Base-by-base conservation (phyloP, 2,888 invertebrate genomes). In the Blastobasis lacticolella region DNA sequence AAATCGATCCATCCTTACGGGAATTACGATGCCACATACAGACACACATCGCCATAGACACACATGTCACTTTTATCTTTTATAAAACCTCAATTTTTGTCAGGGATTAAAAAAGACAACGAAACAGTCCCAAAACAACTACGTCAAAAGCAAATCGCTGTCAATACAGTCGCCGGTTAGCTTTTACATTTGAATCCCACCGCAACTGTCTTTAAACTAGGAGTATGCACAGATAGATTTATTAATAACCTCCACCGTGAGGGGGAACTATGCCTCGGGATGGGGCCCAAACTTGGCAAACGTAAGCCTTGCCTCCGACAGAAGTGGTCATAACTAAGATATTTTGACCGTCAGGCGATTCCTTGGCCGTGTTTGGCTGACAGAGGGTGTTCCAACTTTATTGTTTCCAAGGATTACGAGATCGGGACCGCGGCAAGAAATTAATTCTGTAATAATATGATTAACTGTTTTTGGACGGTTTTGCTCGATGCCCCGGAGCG, bases 291-390 rank as follows among this genome's bases (percentile, higher is more conserved):
- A 73, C 78, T 85, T 85, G 81, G 83, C 83, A 79, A 82, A 79
- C 81, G 81, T 85, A 81, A 81, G 83, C 81, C 76, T 69, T 87
- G 87, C 71, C 69, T 81, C 69, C 86, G 88, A 87, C 88, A 88
- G 85, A 74, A 83, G 77, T 81, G 84, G 87, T 83, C 87, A 87
- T 87, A 88, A 84, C 87, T 85, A 87, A 87, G 87, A 88, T 87
- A 85, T 87, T 87, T 88, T 86, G 88, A 85, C 84, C 83, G 85
- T 82, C 85, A 80, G 78, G 84, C 83, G 80, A 86, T 86, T 55
- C 44, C 55, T 52, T 87, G 82, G 81, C 75, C 70, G 66, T 73
- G 71, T 71, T 70, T 69, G 67, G 68, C 58, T 55, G 66, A 71
- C 69, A 86, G 70, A 78, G 84, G 81, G 60, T 85, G 87, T 71